A percentile compares a stretch with the other conserved stretches of the same genome.
Conservation (phyloP, 1,140 invertebrate species). For the Sipha flava region DNA sequence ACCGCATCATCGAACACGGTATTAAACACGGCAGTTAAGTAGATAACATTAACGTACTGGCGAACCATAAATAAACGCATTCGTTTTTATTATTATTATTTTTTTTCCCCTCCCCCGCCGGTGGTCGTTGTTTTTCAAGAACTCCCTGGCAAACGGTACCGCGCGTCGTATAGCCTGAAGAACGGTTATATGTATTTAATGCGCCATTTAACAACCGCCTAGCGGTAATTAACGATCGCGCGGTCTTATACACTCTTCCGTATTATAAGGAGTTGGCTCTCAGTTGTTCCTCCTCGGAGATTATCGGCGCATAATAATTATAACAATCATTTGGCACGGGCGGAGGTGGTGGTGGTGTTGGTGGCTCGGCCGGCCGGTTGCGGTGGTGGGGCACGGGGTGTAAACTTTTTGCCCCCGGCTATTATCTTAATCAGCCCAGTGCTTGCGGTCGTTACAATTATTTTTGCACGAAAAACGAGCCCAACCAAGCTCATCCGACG, state of each 20-base stretch:
- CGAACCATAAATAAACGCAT: not conserved
- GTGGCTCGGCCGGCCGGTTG: too few relatives aligned
- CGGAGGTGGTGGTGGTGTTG: not conserved
- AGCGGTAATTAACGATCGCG: constrained; percentile 20
- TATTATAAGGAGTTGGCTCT: not conserved
- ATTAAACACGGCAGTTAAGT: not conserved
- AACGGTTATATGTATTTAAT: constrained; percentile 24
- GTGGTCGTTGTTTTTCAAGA: not conserved
- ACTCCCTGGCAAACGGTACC: not conserved
- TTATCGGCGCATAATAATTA: constrained; percentile 28
- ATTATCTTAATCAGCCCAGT: constrained; percentile 31
- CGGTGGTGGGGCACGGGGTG: too few relatives aligned
- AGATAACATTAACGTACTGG: not conserved
- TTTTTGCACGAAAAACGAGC: constrained; percentile 24
- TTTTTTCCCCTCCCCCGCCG: not conserved
- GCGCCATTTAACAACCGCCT: constrained; percentile 24
- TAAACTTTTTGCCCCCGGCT: constrained; percentile 27
- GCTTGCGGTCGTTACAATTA: constrained; percentile 31
- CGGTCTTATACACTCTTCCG: not conserved
- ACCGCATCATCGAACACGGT: not conserved
- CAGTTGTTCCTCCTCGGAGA: constrained; percentile 10
- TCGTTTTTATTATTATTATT: not conserved
- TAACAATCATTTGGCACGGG: not conserved
- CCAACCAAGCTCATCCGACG: constrained; percentile 28
- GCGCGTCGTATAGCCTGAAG: not conserved